Conservation (phyloP, 2,797 vertebrate species). For the Fistularia tabacaria region DNA sequence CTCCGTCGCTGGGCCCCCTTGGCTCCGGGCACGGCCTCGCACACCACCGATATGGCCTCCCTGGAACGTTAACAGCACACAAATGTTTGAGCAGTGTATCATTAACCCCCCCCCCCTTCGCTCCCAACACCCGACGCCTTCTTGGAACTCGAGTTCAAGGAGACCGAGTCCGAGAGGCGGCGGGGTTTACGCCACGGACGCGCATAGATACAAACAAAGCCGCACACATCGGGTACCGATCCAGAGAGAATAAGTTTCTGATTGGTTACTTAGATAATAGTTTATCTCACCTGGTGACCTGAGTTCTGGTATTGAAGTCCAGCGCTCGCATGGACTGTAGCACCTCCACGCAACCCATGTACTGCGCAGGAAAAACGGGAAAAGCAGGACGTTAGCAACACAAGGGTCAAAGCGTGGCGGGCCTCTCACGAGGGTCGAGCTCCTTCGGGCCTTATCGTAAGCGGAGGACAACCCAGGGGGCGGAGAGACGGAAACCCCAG, state of each 20-base stretch:
- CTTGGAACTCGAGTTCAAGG: too few species aligned
- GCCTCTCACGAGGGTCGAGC: too few species aligned
- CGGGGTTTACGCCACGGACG: too few species aligned
- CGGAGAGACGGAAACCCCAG: too few species aligned
- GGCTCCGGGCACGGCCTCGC: slow-evolving; percentile 92
- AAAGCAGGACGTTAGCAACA: slow-evolving; percentile 36
- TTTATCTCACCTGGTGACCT: slow-evolving; percentile 90
- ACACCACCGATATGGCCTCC: slow-evolving; percentile 95
- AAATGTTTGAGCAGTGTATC: slow-evolving; percentile 24
- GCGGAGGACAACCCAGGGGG: too few species aligned
- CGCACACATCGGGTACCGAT: too few species aligned
- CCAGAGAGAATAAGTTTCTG: too few species aligned
- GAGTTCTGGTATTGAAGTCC: slow-evolving; percentile 96
- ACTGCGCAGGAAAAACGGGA: slow-evolving; percentile 74
- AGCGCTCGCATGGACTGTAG: slow-evolving; percentile 97
- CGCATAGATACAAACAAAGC: too few species aligned
- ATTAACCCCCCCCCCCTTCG: slow-evolving; percentile 13
- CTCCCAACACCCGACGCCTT: too few species aligned
- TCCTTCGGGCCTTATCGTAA: too few species aligned
- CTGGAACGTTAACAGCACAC: slow-evolving; percentile 67
- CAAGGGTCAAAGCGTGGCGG: slow-evolving; percentile 1
- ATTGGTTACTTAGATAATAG: too few species aligned
- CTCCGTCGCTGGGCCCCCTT: slow-evolving; percentile 91
- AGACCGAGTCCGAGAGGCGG: too few species aligned
- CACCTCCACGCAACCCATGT: slow-evolving; percentile 98